A percentile compares a stretch with the other conserved stretches of the same genome.
Conservation (phyloP, 2,888 invertebrate genomes). For the Idaea biselata region DNA sequence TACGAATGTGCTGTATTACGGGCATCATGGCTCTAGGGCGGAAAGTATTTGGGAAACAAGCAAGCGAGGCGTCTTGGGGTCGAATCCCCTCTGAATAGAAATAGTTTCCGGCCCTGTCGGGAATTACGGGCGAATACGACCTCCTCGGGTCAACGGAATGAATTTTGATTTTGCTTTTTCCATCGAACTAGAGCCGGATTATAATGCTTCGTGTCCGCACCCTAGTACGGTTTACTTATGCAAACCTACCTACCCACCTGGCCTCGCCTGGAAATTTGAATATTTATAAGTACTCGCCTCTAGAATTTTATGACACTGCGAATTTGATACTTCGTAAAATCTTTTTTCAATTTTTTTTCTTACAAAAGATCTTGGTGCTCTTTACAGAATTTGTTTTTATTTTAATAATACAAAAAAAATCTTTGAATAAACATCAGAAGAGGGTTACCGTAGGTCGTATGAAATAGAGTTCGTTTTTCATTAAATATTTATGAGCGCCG, state of each 20-base stretch:
- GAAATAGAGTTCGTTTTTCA: conserved; percentile 29
- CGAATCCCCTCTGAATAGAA: conserved; percentile 66
- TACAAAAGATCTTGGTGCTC: conserved; percentile 30
- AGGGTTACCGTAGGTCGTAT: conserved; percentile 18
- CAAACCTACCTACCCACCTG: conserved; percentile 50
- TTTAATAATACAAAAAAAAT: conserved; percentile 21
- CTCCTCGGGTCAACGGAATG: conserved; percentile 64
- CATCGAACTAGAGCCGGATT: conserved; percentile 54
- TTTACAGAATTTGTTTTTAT: conserved; percentile 34
- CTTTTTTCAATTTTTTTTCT: conserved; percentile 37
- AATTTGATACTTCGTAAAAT: conserved; percentile 44
- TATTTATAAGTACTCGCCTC: conserved; percentile 48
- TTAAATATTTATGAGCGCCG: conserved; percentile 31
- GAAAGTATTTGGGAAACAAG: conserved; percentile 58
- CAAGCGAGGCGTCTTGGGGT: conserved; percentile 49
- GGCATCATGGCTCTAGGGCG: conserved; percentile 31
- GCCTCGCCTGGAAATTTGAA: conserved; percentile 56
- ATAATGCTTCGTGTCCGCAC: conserved; percentile 48
- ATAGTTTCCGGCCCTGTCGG: conserved; percentile 65
- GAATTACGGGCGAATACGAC: conserved; percentile 53
- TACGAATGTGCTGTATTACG: conserved; percentile 44
- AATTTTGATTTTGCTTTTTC: conserved; percentile 75
- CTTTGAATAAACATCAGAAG: conserved; percentile 25
- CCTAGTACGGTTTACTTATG: conserved; percentile 52
- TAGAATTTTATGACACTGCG: conserved; percentile 48